Conservation (phyloP, 2,888 invertebrate genomes). For the Napeogenes sylphis region DNA sequence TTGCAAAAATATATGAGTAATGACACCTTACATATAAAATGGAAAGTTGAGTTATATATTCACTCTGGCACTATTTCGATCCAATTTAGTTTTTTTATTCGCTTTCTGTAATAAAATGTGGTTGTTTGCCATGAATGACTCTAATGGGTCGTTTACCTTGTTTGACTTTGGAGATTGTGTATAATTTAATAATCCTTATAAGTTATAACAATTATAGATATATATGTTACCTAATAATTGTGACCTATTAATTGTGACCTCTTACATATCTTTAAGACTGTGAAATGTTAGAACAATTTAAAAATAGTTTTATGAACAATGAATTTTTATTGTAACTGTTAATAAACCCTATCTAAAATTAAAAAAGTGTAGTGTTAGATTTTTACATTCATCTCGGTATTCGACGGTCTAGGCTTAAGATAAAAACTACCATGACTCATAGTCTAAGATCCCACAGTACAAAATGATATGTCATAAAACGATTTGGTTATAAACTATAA, state of each 20-base stretch:
- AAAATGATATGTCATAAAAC: background rate
- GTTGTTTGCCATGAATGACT: slow-evolving; percentile 24
- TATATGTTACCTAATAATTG: background rate
- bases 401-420: too few species aligned
- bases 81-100: slow-evolving; percentile 18
- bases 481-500: too few species aligned
- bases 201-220: background rate
- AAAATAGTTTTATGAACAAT: too few species aligned
- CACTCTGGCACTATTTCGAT: slow-evolving; percentile 23
- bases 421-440: too few species aligned
- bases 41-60: slow-evolving; percentile 37
- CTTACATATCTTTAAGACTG: too few species aligned
- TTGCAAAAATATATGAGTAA: slow-evolving; percentile 9
- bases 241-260: too few species aligned
- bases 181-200: background rate
- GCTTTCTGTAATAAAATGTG: slow-evolving; percentile 17
- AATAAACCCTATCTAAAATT: too few species aligned
- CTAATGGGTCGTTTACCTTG: slow-evolving; percentile 22
- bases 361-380: too few species aligned
- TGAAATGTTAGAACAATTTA: too few species aligned
- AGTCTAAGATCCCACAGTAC: too few species aligned
- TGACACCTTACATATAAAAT: slow-evolving; percentile 25
- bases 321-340: too few species aligned
- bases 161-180: slow-evolving; percentile 7
- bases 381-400: too few species aligned